phyloP scores from a whole-genome alignment of 2,797 vertebrate genomes.

The Mycteria americana region DNA sequence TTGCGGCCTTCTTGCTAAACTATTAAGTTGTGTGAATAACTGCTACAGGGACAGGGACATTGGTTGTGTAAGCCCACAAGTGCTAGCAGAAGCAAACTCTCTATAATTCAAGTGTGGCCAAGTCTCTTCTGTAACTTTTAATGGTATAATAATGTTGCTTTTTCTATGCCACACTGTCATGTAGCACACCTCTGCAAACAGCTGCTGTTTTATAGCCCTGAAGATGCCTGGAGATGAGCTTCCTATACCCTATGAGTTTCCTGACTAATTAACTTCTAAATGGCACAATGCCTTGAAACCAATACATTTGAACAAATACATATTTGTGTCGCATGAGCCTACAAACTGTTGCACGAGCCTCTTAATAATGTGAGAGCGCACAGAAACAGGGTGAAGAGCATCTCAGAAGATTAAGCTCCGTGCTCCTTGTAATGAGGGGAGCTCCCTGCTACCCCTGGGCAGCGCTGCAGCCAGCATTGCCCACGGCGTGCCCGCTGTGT shows the following conservation, averaged over 20 bases:
- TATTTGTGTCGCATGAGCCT: not conserved
- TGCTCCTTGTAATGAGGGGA: accelerated
- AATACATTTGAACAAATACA: not conserved
- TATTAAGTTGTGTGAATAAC: not conserved
- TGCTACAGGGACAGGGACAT: not conserved
- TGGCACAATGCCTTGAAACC: not conserved
- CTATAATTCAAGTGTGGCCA: not conserved
- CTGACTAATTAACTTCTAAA: not conserved
- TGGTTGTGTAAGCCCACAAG: not conserved
- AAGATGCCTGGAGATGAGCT: not conserved
- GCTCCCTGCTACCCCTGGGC: accelerated
- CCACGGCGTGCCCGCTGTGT: accelerated
- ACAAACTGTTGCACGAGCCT: not conserved
- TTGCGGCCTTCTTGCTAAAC: not conserved
- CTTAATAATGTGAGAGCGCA: accelerated
- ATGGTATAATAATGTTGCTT: not conserved
- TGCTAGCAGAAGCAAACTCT: not conserved
- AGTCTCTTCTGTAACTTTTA: not conserved
- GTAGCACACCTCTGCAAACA: not conserved
- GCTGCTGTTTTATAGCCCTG: not conserved
- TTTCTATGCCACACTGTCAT: not conserved
- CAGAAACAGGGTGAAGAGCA: not conserved
- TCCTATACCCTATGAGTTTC: not conserved
- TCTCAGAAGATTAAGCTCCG: not conserved
- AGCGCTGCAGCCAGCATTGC: not conserved